phyloP scores from a whole-genome alignment of 2,797 vertebrate genomes.

The Garrulus glandarius region DNA sequence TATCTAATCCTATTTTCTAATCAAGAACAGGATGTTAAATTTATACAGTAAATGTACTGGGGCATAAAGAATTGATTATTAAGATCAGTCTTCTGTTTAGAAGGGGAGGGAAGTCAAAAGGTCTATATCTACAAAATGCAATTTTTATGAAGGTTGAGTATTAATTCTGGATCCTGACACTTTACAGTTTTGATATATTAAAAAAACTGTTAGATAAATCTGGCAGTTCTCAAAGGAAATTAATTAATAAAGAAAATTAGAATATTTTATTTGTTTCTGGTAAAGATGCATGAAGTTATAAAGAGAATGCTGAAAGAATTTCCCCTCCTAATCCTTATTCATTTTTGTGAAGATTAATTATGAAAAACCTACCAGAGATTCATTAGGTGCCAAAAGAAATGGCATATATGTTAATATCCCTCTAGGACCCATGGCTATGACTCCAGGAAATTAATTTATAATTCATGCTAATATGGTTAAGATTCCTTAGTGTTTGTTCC shows the following conservation, averaged over 20 bases:
- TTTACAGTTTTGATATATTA: constrained; percentile 23
- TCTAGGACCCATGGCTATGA: constrained; percentile 12
- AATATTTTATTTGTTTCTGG: constrained; percentile 50
- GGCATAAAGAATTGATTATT: constrained; percentile 38
- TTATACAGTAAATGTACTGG: constrained; percentile 10
- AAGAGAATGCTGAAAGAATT: neutral
- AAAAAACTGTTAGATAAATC: constrained; percentile 26
- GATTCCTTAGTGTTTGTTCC: constrained; percentile 8
- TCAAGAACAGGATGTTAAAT: constrained; percentile 16
- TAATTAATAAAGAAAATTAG: constrained; percentile 44
- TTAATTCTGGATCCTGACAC: constrained; percentile 45
- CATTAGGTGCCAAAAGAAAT: constrained; percentile 46
- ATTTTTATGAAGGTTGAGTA: constrained; percentile 23
- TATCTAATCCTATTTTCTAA: constrained; percentile 45
- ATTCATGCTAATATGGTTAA: constrained; percentile 5
- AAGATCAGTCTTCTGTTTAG: constrained; percentile 18
- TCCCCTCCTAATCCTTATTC: neutral
- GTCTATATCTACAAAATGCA: neutral
- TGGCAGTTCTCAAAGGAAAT: constrained; percentile 18
- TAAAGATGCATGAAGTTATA: constrained; percentile 30
- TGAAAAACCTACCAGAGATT: constrained; percentile 33
- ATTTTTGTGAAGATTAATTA: constrained; percentile 50
- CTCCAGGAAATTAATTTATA: constrained; percentile 58
- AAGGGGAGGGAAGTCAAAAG: neutral
- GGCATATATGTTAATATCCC: constrained; percentile 43